Evolutionary conservation across 64 coral and sea anemone species (phyloP), one percentile per base, ranked within the genome.

Genomic region (Anthopleura sola): DNA sequence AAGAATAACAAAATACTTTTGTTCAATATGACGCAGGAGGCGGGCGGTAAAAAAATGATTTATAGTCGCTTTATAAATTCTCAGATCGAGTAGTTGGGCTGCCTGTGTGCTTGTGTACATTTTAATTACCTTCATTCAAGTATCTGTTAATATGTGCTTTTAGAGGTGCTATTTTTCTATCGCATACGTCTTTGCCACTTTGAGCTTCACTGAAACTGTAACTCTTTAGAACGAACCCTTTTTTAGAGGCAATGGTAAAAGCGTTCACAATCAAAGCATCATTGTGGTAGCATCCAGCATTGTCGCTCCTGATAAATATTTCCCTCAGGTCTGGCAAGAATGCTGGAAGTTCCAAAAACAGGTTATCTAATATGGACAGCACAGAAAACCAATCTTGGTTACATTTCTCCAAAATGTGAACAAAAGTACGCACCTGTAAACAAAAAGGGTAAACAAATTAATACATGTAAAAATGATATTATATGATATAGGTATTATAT

Each of bases 131-230:
- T 88, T 88, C 75, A 78, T 88, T 78, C 39, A 88, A 36, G 36
- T 79, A 88, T 78, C 86, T 78, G 33, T 15, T 80, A 56, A 88
- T 34, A 33, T 78, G 69, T 78, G 20, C 74, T 20, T 87, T 87
- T 19, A 87, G 71, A 9, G 17, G 46, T 56, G 69, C 74, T 16
- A 77, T 88, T 29, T 53, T 78, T 53, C 49, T 17, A 49, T 68
- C 76, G 40, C 86, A 88, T 11, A 88, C 75, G 57, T 88, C 86
- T 80, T 88, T 88, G 3, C 86, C 86, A 38, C 75, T 80, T 12
- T 88, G 55, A 2, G 86, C 75, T 75, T 89, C 87, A 80, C 87
- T 83, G 32, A 89, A 89, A 48, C 78, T 82, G 62, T 84, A 89
- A 15, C 82, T 74, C 20, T 48, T 49, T 26, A 58, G 23, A 18